Conservation (phyloP, 2,888 invertebrate genomes). For the Choreutis nemorana region DNA sequence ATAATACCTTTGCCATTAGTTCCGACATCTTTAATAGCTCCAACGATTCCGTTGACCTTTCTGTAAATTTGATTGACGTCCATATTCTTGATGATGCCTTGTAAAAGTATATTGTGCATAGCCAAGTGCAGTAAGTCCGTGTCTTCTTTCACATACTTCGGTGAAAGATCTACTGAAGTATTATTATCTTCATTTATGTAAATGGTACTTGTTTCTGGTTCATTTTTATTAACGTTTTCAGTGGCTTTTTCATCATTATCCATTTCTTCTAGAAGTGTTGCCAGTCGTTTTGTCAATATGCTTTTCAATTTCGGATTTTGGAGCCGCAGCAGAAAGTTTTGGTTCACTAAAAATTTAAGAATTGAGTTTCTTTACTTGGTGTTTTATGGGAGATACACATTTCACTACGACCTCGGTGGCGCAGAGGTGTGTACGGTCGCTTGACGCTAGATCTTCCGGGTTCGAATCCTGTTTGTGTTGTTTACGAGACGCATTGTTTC, state of each 20-base stretch:
- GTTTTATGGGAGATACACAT: no score
- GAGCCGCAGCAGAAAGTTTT: constrained; percentile 23
- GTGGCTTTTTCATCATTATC: constrained; percentile 24
- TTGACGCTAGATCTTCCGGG: no score
- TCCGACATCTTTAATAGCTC: no score
- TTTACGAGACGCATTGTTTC: no score
- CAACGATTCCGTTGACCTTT: no score
- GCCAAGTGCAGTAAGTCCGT: constrained; percentile 31
- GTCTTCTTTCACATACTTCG: constrained; percentile 11
- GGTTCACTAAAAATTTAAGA: constrained; percentile 21
- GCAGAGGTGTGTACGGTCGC: no score
- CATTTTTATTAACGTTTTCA: constrained; percentile 5
- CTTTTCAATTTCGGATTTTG: constrained; percentile 34
- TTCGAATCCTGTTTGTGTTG: no score
- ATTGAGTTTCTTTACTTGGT: no score
- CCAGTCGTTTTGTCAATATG: constrained; percentile 27
- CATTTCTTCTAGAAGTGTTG: constrained; percentile 32
- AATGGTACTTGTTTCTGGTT: neutral
- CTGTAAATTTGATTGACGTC: constrained; percentile 25
- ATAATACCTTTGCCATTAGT: no score
- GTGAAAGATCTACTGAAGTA: no score
- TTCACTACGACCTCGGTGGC: no score
- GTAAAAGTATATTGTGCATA: constrained; percentile 35
- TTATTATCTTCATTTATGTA: neutral
- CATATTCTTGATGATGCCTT: constrained; percentile 35